Percentiles rank a stretch among this genome's conserved stretches.
phyloP scores from a whole-genome alignment of 2,888 invertebrate species.

The Plutella xylostella region DNA sequence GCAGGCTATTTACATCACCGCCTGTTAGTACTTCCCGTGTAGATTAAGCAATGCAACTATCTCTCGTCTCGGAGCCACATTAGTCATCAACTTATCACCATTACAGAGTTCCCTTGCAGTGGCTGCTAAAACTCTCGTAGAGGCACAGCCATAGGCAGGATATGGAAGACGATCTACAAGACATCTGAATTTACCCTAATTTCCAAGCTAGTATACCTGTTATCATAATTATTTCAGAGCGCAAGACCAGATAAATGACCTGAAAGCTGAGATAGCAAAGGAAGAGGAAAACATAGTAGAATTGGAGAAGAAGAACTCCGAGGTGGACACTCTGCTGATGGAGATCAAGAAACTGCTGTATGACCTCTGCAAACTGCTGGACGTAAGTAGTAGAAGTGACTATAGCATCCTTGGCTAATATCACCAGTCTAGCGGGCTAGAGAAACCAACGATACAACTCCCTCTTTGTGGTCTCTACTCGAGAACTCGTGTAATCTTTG shows the following conservation, averaged over 20 bases:
- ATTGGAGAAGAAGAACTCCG: constrained; percentile 39
- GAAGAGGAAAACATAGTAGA: constrained; percentile 42
- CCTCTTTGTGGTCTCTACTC: no score
- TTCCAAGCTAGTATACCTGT: no score
- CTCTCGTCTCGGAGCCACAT: no score
- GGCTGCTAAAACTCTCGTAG: no score
- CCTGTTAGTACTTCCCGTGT: no score
- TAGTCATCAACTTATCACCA: no score
- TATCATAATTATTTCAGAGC: constrained; percentile 70
- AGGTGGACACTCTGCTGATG: constrained; percentile 44
- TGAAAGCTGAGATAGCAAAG: constrained; percentile 70
- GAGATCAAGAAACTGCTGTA: constrained; percentile 57
- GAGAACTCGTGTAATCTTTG: no score
- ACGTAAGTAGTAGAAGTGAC: no score
- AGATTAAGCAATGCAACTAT: no score
- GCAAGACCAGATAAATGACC: constrained; percentile 75
- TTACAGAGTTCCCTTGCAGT: no score
- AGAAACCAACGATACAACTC: neutral
- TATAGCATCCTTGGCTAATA: neutral
- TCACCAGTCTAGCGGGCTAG: neutral
- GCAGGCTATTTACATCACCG: no score
- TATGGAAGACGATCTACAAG: neutral
- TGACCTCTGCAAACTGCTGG: constrained; percentile 52
- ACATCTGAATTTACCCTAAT: no score
- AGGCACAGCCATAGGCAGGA: neutral